Evolutionary conservation across 2,888 invertebrate species (phyloP).

Genomic region (Masnerella sp.): DNA sequence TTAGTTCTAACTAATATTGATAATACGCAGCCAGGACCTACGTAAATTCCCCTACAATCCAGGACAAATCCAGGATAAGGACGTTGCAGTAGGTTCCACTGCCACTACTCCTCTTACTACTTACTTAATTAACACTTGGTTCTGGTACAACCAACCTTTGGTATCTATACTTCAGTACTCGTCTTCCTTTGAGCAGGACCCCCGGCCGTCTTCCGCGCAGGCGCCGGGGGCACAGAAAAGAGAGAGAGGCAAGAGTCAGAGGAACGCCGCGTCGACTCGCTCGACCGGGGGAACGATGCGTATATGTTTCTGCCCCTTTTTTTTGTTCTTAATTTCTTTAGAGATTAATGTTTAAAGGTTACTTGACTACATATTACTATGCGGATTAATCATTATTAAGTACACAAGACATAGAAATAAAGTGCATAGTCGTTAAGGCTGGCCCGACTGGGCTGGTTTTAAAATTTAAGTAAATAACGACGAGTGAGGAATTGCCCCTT

Average conservation of each 20-base stretch:
- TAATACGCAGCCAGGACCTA: too few relatives aligned
- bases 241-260: conserved; percentile 19
- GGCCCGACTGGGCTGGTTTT: conserved; percentile 69
- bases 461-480: conserved; percentile 69
- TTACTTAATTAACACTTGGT: conserved; percentile 64
- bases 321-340: conserved; percentile 66
- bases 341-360: conserved; percentile 76
- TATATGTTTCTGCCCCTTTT: conserved; percentile 69
- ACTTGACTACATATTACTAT: conserved; percentile 73
- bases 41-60: too few relatives aligned
- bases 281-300: too few relatives aligned
- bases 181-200: conserved; percentile 70
- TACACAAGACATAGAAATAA: conserved; percentile 76
- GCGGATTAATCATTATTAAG: conserved; percentile 77
- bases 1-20: conserved; percentile 55
- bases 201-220: too few relatives aligned
- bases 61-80: too few relatives aligned
- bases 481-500: conserved; percentile 76
- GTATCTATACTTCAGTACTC: conserved; percentile 36
- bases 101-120: conserved; percentile 65
- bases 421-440: conserved; percentile 72
- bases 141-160: conserved; percentile 53
- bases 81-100: too few relatives aligned
- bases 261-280: too few relatives aligned
- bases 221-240: conserved; percentile 26